Evolutionary conservation across 2,113 vertebrate species (phyloP).

Genomic region (Casuarius casuarius): DNA sequence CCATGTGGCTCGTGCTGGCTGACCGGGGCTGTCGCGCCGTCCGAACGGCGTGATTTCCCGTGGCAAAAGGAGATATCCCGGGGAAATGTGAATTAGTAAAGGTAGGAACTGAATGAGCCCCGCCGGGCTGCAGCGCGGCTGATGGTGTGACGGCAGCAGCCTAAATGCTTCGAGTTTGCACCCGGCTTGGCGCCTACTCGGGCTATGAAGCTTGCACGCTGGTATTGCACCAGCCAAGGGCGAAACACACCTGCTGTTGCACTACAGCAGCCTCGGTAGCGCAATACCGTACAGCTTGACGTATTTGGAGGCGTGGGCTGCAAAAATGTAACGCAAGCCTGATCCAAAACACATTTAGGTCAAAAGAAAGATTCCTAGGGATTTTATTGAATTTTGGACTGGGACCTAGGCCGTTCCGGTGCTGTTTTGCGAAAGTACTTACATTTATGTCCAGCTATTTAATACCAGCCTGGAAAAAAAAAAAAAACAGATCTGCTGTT

Average conservation of each 20-base stretch:
- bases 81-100: not conserved
- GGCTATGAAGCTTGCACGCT: rapidly evolving
- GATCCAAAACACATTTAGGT: not conserved
- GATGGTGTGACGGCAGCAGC: too few relatives aligned
- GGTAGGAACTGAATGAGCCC: not conserved
- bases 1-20: too few relatives aligned
- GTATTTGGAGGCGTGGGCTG: rapidly evolving
- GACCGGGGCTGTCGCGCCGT: too few relatives aligned
- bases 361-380: not conserved
- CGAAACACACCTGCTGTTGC: rapidly evolving
- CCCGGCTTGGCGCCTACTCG: rapidly evolving
- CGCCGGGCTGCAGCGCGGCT: rapidly evolving
- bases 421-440: conserved; percentile 27
- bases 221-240: rapidly evolving
- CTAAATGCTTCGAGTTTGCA: rapidly evolving
- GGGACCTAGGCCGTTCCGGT: not conserved
- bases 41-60: too few relatives aligned
- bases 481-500: not conserved
- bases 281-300: rapidly evolving
- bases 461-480: not conserved
- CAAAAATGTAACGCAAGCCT: rapidly evolving
- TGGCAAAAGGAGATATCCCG: rapidly evolving
- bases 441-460: not conserved
- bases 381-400: not conserved
- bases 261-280: rapidly evolving